Base-by-base conservation (phyloP, 2,113 vertebrate species). In the Dunckerocampus dactyliophorus region DNA sequence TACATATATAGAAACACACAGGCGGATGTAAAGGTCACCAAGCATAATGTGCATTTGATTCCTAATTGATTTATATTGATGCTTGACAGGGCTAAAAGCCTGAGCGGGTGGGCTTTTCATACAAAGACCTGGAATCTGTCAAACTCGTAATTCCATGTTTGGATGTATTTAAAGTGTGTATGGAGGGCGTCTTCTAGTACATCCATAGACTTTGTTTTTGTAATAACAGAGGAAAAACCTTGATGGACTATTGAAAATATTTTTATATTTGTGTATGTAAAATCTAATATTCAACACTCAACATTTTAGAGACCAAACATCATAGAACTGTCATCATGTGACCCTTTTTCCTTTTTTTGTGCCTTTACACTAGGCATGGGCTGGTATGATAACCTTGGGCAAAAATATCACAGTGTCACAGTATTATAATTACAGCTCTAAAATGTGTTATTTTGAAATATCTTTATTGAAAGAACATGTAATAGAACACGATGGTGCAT, bases 31-130 rank as follows among this genome's bases (percentile, higher is more conserved):
- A 73, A 76, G 62, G 70, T 67, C 48, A 58, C 43, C 55, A n/a
- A 47, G 37, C 57, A 49, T 28, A 61, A 53, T 63, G 34, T 59
- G 21, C 28, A 57, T 53, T 57, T 63, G 47, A 31, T 57, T 43
- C 67, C 49, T 24, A 45, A 59, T 37, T 45, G 17, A 77, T 61
- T 68, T 45, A 47, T 54, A 60, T 65, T 57, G 63, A 65, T 16
- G 2, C 31, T 39, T 42, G 62, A 51, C 57, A 54, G 22, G 62
- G 42, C 51, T 65, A 17, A 63, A 71, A 53, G 58, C 52, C 54
- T 67, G 19, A 56, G 71, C 3, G 2, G 34, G 55, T 19, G 51
- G 47, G 20, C 22, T 22, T 8, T 37, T 59, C 14, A 5, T 43
- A 43, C 39, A 43, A 43, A 31, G 51, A 31, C 24, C 51, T 31